A percentile compares a stretch with the other conserved stretches of the same genome.
phyloP scores from a whole-genome alignment of 1,140 invertebrate species.

The Calosoma granatense region DNA sequence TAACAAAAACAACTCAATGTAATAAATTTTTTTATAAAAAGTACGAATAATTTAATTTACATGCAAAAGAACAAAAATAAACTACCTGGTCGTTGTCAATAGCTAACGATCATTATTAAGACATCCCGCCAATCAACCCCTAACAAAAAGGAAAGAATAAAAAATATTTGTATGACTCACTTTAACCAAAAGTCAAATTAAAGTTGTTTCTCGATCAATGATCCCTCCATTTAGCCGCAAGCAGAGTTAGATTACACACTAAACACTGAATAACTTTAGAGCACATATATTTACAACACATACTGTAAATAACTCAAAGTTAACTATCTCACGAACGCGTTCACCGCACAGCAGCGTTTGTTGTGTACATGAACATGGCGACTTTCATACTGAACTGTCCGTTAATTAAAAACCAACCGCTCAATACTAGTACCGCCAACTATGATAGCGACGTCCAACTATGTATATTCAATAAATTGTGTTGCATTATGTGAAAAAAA shows the following conservation, averaged over 20 bases:
- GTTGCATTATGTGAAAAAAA: neutral
- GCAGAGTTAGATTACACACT: neutral
- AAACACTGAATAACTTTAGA: slow-evolving; percentile 1
- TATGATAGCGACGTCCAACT: neutral
- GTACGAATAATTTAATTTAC: neutral
- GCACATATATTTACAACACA: slow-evolving; percentile 6
- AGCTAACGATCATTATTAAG: neutral
- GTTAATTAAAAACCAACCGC: neutral
- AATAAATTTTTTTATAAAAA: neutral
- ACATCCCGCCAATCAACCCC: slow-evolving; percentile 2
- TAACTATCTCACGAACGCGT: slow-evolving; percentile 3
- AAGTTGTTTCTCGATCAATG: neutral
- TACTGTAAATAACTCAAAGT: slow-evolving; percentile 6
- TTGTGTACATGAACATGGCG: slow-evolving; percentile 1
- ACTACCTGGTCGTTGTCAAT: too few relatives aligned
- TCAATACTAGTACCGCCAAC: neutral
- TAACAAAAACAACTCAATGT: neutral
- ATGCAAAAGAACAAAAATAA: neutral
- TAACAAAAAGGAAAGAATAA: neutral
- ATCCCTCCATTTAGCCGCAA: neutral
- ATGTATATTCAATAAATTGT: too few relatives aligned
- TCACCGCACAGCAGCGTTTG: slow-evolving; percentile 5
- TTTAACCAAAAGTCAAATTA: neutral
- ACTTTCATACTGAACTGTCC: slow-evolving; percentile 5
- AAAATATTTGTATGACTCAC: neutral